Percentiles rank a stretch among this genome's conserved stretches.
These are phyloP conservation scores for Hypomesus transpacificus DNA, from an alignment of 2,113 vertebrate genomes.

Conservation along the genomic window DNA sequence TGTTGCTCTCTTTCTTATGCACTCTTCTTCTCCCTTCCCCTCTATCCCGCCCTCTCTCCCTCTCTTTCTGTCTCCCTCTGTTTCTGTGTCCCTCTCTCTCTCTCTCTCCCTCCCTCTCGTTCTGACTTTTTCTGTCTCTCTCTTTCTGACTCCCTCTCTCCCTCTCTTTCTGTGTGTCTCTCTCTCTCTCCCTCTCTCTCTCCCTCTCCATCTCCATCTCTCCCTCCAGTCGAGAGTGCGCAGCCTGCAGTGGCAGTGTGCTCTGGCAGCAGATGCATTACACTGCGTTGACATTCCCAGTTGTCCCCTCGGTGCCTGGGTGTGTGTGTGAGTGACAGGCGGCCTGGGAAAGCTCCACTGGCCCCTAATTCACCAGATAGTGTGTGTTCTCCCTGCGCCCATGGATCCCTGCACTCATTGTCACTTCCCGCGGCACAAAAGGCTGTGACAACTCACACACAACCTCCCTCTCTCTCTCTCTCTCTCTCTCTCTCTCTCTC, in stretches of 20 bases:
- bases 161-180: too few species aligned
- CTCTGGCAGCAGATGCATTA: slow-evolving; percentile 72
- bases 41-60: too few species aligned
- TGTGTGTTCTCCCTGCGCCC: slow-evolving; percentile 54
- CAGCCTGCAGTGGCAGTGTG: slow-evolving; percentile 60
- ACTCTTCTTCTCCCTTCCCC: too few species aligned
- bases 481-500: too few species aligned
- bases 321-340: slow-evolving; percentile 65
- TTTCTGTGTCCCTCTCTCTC: too few species aligned
- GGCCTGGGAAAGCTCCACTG: slow-evolving; percentile 55
- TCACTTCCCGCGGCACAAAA: slow-evolving; percentile 27
- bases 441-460: slow-evolving; percentile 23
- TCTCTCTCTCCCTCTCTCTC: neutral
- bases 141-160: too few species aligned
- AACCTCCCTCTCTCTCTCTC: neutral
- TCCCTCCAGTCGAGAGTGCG: slow-evolving; percentile 47
- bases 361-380: slow-evolving; percentile 67
- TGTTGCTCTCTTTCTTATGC: too few species aligned
- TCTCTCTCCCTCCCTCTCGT: too few species aligned
- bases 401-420: slow-evolving; percentile 32
- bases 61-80: too few species aligned
- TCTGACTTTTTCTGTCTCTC: too few species aligned
- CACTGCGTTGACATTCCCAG: slow-evolving; percentile 63
- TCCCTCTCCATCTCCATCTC: neutral
- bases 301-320: slow-evolving; percentile 60